Evolutionary conservation across 2,113 vertebrate genomes (phyloP), one percentile per base, ranked within the genome.

Genomic region (Prietella phreatophila): DNA sequence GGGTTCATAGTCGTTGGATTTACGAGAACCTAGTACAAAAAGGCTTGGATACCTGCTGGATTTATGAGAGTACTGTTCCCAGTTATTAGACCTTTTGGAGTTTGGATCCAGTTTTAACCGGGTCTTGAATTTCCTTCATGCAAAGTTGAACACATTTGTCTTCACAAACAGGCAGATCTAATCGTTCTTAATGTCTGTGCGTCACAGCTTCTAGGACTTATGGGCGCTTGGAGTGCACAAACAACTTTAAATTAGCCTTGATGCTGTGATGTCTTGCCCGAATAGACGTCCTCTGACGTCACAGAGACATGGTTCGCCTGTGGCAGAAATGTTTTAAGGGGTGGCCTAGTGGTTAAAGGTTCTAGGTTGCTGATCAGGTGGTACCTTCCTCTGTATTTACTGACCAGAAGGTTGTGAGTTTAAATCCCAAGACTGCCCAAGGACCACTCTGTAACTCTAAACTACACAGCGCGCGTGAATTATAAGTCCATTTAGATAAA

Each of bases 1-100:
- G 17, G 80, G 85, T 73, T 88, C 47, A 85, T 82, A 73, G 63
- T 27, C 73, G 79, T 36, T 5, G 36, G 42, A 53, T 84, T 84
- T 87, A 81, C 55, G n/a, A 89, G 50, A 15, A 55, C 55, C 25
- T 4, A 53, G 56, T 27, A 22, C 4, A 78, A 80, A 53, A 53
- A 84, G 73, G 36, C 67, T 82, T 82, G 5, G 83, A 53, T 86
- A 79, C 82, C 36, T 47, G 11, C 71, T 88, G 42, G 42, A 82
- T 87, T 89, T 69, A 58, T 17, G 69, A 58, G 60, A 22, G 58
- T 20, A 39, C 39, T 81, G 55, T 84, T 86, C 19, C 39, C 33
- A 53, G 55, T 73, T 87, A 56, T 85, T 55, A 27, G 7, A 30
- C 50, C 30, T 82, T 47, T 71, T 53, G 63, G 47, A 60, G 69